A percentile compares a stretch with the other conserved stretches of the same genome.
phyloP scores from a whole-genome alignment of 2,797 vertebrate genomes.

The Linurgus olivaceus region DNA sequence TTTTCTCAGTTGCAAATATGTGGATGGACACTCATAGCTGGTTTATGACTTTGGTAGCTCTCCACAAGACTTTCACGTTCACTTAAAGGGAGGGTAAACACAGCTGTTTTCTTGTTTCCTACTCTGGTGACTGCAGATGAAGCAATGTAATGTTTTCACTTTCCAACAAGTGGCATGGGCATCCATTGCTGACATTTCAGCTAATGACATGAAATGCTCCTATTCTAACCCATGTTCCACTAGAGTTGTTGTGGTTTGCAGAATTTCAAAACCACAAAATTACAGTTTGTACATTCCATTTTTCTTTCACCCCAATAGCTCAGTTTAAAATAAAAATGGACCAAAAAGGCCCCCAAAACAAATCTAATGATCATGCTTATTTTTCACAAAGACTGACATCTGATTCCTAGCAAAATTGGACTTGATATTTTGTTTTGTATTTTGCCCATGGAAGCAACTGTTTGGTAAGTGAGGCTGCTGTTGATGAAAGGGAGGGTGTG shows the following conservation, averaged over 20 bases:
- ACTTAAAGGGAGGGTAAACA: not conserved
- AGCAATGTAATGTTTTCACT: not conserved
- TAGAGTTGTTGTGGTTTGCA: not conserved
- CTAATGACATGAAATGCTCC: not conserved
- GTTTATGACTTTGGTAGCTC: not conserved
- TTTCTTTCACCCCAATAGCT: rapidly evolving
- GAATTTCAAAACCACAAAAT: not conserved
- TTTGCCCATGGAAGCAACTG: not conserved
- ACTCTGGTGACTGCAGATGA: not conserved
- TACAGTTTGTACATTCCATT: not conserved
- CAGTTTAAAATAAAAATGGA: not conserved
- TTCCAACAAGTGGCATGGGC: not conserved
- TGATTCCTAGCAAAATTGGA: not conserved
- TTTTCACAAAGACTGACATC: not conserved
- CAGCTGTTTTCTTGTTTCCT: not conserved
- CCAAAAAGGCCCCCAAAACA: rapidly evolving
- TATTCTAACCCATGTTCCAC: not conserved
- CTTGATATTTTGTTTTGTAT: not conserved
- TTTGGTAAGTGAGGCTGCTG: not conserved
- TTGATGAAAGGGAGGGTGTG: not conserved
- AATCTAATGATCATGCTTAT: not conserved
- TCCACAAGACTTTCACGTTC: not conserved
- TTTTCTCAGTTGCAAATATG: not conserved
- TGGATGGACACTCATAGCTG: not conserved
- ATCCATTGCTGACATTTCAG: not conserved